Base-by-base conservation (phyloP, 1,140 invertebrate genomes). In the Tetragonula clypearis region DNA sequence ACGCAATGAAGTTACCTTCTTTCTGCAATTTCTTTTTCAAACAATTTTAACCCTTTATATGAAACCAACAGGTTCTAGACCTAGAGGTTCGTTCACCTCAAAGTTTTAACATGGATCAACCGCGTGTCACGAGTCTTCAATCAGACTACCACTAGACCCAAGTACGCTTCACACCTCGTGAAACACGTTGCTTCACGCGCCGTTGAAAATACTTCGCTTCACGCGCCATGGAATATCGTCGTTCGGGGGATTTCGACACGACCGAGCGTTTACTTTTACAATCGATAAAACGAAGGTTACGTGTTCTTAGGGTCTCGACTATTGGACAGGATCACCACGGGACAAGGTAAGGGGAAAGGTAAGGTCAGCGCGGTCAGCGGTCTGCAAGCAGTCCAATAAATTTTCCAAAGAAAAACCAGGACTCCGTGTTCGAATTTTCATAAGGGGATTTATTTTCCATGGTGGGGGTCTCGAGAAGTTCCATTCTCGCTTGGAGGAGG, bases 361-460 rank as follows among this genome's bases (percentile, higher is more conserved):
- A 58, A 68, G 58, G 68, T 84, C 76, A 68, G 84, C 80, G 71
- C 62, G 78, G 88, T 90, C 86, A 90, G 89, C 80, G 78, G 82
- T 90, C 66, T 65, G 53, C 74, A 21, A 21, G 71, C 55, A 66
- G 71, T 35, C 79, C 88, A 87, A 93, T 93, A 93, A 93, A 93
- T 93, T 91, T 66, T 90, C 71, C 55, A 55, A 53, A 60, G 86
- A 75, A 68, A 71, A 73, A 78, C 56, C 35, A 79, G 75, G 82
- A 82, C 26, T 41, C 75, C 49, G 35, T 81, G 72, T 66, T 91
- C 88, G 87, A 92, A 93, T 93, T 93, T 93, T 93, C 91, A 94
- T 93, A 93, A 93, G 90, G 81, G 77, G 91, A 92, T 93, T 93
- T 92, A 94, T 90, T 86, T 49, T 68, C 74, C 84, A 55, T 58